Evolutionary conservation across 2,113 vertebrate species (phyloP).

Genomic region (Eudyptes chrysolophus): DNA sequence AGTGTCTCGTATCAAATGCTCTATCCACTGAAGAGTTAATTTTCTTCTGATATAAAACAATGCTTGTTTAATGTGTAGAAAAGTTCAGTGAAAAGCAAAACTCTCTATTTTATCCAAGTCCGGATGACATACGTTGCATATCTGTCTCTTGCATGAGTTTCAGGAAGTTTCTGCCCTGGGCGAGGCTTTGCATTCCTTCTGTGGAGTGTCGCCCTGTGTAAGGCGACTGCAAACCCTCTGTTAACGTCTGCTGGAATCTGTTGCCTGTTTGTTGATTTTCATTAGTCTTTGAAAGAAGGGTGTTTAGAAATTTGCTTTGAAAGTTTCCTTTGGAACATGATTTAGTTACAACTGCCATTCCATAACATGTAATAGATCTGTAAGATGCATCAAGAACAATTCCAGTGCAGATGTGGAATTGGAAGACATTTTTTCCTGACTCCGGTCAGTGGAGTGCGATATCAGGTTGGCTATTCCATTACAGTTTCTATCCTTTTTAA

Average conservation of each 20-base stretch:
- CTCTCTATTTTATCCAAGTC: neutral
- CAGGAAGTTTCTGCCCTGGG: neutral
- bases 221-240: fast-evolving
- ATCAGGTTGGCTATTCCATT: neutral
- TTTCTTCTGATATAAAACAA: neutral
- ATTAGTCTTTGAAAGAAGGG: neutral
- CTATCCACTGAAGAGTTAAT: neutral
- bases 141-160: neutral
- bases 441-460: neutral
- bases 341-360: neutral
- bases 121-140: fast-evolving
- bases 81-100: neutral
- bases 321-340: neutral
- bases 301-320: neutral
- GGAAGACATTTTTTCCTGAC: neutral
- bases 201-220: neutral
- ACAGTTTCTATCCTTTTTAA: neutral
- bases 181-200: neutral
- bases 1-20: neutral
- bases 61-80: neutral
- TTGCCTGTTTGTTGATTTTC: neutral
- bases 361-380: fast-evolving
- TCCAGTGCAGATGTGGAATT: neutral
- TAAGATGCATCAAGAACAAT: neutral
- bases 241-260: neutral